Evolutionary conservation across 2,113 vertebrate genomes (phyloP).

Genomic region (Mohoua ochrocephala): DNA sequence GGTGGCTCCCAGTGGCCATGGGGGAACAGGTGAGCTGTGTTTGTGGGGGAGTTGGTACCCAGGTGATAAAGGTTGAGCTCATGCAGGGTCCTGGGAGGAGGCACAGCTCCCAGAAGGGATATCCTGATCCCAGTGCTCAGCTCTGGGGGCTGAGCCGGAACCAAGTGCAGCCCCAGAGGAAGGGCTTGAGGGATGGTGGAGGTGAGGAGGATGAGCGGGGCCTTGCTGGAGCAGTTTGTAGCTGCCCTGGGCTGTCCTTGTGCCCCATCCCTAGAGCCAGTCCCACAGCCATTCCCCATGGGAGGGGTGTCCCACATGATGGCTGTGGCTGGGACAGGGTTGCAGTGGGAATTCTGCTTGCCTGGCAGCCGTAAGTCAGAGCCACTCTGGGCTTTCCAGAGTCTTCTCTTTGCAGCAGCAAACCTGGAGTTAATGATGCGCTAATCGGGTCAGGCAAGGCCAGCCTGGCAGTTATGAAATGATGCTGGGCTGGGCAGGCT

Average conservation of each 20-base stretch:
- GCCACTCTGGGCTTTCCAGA: not conserved
- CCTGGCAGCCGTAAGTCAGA: accelerated
- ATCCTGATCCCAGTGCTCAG: not conserved
- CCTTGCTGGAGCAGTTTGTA: not conserved
- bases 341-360: not conserved
- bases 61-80: not conserved
- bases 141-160: not conserved
- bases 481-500: not conserved
- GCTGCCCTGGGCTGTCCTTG: not conserved
- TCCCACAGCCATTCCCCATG: accelerated
- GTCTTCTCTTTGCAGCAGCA: not conserved
- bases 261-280: not conserved
- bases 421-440: not conserved
- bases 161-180: accelerated
- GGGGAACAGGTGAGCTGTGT: not conserved
- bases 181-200: not conserved
- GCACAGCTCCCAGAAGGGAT: not conserved
- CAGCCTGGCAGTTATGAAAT: not conserved
- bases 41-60: not conserved
- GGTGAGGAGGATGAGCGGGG: not conserved
- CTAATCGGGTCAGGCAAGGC: not conserved
- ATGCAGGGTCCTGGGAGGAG: not conserved
- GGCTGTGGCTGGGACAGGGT: accelerated
- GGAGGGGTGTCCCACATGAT: accelerated
- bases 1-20: not conserved